Percentiles rank a stretch among this genome's conserved stretches.
Conservation (phyloP, 2,888 invertebrate genomes). For the Phortica okadai region DNA sequence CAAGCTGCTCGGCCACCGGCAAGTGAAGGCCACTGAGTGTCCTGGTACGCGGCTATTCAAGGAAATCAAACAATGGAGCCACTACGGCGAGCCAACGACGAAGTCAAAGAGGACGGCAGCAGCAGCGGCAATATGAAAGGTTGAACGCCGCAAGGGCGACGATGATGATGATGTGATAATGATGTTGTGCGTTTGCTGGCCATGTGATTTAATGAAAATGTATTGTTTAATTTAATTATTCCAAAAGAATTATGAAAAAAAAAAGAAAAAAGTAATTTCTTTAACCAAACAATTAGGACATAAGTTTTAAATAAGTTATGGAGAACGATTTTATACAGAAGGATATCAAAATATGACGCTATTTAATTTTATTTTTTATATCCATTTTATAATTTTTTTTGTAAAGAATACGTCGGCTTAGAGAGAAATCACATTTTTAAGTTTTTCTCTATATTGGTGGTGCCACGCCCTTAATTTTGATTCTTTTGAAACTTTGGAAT, state of each 20-base stretch:
- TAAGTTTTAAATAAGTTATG: too few relatives aligned
- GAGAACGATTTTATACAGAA: neutral
- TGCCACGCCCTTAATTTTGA: too few relatives aligned
- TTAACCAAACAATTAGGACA: too few relatives aligned
- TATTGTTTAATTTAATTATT: conserved; percentile 8
- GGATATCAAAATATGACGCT: neutral
- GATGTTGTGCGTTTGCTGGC: neutral
- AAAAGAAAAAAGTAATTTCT: neutral
- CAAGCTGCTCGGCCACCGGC: conserved; percentile 81
- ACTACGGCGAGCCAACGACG: conserved; percentile 67
- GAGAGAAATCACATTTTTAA: too few relatives aligned
- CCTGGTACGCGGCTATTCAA: conserved; percentile 81
- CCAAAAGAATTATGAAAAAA: neutral
- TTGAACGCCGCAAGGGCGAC: neutral
- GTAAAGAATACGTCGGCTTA: too few relatives aligned
- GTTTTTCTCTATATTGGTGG: too few relatives aligned
- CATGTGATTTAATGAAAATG: neutral
- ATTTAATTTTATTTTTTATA: too few relatives aligned
- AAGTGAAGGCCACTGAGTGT: conserved; percentile 81
- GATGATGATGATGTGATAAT: neutral
- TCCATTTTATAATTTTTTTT: too few relatives aligned
- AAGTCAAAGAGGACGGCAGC: conserved; percentile 9
- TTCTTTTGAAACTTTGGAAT: too few relatives aligned
- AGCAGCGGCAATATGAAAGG: conserved; percentile 34
- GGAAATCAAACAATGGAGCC: conserved; percentile 82